Evolutionary conservation across 1,140 invertebrate species (phyloP).

Genomic region (Nomia melanderi): DNA sequence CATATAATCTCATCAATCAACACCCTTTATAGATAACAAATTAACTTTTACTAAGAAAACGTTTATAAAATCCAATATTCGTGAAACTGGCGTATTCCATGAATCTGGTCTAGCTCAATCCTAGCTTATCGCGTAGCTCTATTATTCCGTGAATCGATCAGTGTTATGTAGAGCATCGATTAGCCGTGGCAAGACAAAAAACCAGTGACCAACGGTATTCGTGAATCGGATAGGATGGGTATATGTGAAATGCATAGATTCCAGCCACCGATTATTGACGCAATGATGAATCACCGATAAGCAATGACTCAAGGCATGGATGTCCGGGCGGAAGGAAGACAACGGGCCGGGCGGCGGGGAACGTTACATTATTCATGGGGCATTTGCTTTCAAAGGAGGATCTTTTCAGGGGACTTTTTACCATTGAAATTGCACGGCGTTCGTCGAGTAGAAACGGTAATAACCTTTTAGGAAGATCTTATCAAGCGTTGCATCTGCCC

Average conservation of each 20-base stretch:
- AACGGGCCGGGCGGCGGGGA: not conserved
- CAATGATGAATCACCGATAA: constrained; percentile 14
- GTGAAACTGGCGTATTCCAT: too few species aligned
- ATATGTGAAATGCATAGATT: not conserved
- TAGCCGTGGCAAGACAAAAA: too few species aligned
- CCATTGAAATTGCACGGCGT: constrained; percentile 32
- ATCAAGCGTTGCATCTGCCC: not conserved
- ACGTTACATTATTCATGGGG: constrained; percentile 42
- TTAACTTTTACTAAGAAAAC: too few species aligned
- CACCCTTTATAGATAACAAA: too few species aligned
- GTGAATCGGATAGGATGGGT: too few species aligned
- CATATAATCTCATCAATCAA: too few species aligned
- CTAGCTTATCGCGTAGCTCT: too few species aligned
- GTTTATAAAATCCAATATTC: too few species aligned
- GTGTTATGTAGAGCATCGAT: too few species aligned
- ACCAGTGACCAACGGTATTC: not conserved
- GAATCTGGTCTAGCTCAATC: too few species aligned
- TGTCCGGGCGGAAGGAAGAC: constrained; percentile 1
- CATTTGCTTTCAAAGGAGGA: constrained; percentile 30
- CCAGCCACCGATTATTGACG: constrained; percentile 1
- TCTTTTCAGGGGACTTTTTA: constrained; percentile 30
- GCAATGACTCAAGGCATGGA: constrained; percentile 20
- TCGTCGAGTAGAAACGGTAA: constrained; percentile 22
- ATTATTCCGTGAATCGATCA: too few species aligned
- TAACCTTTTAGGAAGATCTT: constrained; percentile 42